Conservation (phyloP, 1,140 invertebrate genomes). For the Neodiprion virginianus region DNA sequence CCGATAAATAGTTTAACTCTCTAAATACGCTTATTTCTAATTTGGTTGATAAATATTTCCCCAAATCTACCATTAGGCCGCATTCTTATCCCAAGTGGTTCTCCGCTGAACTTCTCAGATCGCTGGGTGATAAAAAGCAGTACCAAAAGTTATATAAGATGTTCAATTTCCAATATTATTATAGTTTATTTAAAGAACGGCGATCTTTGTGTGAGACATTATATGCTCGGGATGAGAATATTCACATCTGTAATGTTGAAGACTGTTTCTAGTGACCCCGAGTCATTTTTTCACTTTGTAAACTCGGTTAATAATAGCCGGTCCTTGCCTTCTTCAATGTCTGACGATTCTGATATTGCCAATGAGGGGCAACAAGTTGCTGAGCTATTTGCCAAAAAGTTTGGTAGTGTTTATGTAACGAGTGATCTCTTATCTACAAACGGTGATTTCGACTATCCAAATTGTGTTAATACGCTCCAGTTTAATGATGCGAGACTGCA, state of each 20-base stretch:
- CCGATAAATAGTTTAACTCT: neutral
- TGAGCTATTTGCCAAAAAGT: neutral
- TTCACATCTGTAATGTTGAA: neutral
- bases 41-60: neutral
- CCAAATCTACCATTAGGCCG: neutral
- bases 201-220: neutral
- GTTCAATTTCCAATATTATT: neutral
- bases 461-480: neutral
- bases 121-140: neutral
- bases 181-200: neutral
- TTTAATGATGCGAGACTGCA: neutral
- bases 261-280: neutral
- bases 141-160: neutral
- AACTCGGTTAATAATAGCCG: neutral
- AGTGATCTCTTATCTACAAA: neutral
- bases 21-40: neutral
- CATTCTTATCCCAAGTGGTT: neutral
- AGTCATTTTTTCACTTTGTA: neutral
- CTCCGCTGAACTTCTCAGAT: neutral
- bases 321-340: neutral
- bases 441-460: neutral
- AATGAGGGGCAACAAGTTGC: neutral
- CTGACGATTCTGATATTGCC: neutral
- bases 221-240: neutral
- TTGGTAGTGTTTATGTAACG: neutral